These are phyloP conservation scores for Eulithis prunata DNA, from an alignment of 2,888 invertebrate genomes.

Conservation along the genomic window DNA sequence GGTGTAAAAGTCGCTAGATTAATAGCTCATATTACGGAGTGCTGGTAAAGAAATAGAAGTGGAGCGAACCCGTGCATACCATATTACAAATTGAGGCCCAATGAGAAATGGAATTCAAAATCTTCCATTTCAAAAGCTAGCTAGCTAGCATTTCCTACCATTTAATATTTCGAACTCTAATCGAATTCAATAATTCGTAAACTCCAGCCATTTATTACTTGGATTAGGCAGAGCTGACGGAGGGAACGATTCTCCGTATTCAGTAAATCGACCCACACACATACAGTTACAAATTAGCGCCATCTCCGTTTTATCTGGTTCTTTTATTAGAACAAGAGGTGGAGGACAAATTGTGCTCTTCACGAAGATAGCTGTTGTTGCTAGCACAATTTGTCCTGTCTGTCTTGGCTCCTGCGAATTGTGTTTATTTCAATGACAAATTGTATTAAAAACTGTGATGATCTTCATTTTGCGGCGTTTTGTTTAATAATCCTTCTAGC, in stretches of 20 bases:
- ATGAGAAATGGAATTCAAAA: neutral
- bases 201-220: conserved; percentile 21
- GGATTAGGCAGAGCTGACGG: conserved; percentile 24
- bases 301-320: conserved; percentile 37
- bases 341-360: conserved; percentile 1
- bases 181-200: conserved; percentile 18
- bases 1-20: too few species aligned
- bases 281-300: conserved; percentile 57
- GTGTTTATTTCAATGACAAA: too few species aligned
- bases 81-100: neutral
- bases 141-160: neutral
- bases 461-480: too few species aligned
- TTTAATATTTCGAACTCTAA: conserved; percentile 8
- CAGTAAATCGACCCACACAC: conserved; percentile 49
- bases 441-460: too few species aligned
- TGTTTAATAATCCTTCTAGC: too few species aligned
- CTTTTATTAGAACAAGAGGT: conserved; percentile 28
- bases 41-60: too few species aligned
- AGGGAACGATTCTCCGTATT: conserved; percentile 18
- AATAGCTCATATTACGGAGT: too few species aligned
- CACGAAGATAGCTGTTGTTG: neutral
- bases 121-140: neutral
- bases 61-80: too few species aligned
- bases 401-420: too few species aligned
- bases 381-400: too few species aligned